These are phyloP conservation scores for Bolborhynchus lineola DNA, from an alignment of 2,113 vertebrate species.

Conservation along the genomic window DNA sequence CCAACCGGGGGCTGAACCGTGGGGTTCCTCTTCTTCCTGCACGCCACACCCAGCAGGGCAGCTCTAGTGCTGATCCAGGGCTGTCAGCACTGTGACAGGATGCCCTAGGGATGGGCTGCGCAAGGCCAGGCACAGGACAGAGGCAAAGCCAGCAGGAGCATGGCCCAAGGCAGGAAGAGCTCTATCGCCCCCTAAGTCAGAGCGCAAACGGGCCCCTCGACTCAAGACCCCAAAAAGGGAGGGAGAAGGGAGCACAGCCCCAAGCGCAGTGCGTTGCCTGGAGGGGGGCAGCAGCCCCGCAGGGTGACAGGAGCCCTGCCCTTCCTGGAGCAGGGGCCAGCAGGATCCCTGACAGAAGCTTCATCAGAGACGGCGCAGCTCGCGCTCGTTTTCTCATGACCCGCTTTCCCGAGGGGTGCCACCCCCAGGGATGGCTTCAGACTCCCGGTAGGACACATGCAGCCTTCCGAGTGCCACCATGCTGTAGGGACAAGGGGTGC, in stretches of 20 bases:
- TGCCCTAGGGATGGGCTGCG: fast-evolving
- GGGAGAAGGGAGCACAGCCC: fast-evolving
- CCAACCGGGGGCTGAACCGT: neutral
- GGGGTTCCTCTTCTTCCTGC: neutral
- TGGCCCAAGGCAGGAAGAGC: neutral
- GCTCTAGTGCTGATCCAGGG: fast-evolving
- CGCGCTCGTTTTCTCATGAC: fast-evolving
- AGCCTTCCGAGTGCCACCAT: neutral
- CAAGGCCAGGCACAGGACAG: fast-evolving
- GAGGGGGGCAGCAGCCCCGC: neutral
- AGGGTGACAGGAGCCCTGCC: neutral
- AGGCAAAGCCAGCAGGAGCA: neutral
- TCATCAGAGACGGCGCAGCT: fast-evolving
- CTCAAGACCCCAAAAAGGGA: fast-evolving
- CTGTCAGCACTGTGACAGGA: neutral
- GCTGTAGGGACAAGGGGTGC: neutral
- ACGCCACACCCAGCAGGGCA: neutral
- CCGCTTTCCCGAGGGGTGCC: neutral
- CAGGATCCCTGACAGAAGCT: neutral
- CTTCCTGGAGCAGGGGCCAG: neutral
- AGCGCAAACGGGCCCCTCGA: neutral
- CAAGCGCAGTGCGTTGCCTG: fast-evolving
- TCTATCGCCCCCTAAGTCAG: neutral
- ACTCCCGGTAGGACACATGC: neutral
- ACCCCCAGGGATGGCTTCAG: neutral